phyloP scores from a whole-genome alignment of 1,140 invertebrate genomes.

The Ooceraea biroi region DNA sequence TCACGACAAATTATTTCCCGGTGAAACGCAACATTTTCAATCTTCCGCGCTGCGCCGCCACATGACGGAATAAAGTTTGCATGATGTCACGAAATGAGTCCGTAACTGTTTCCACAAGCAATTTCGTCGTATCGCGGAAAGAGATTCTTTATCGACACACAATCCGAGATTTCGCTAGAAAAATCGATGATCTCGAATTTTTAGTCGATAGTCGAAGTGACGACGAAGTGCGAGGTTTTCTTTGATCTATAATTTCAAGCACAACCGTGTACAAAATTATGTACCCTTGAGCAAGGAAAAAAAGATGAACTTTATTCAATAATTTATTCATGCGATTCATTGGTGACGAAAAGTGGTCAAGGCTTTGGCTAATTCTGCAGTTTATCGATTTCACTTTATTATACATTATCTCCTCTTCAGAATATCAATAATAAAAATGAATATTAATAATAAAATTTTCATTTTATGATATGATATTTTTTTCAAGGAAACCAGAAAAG shows the following conservation, averaged over 20 bases:
- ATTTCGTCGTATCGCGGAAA: constrained; percentile 10
- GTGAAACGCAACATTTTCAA: constrained; percentile 57
- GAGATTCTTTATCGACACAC: background rate
- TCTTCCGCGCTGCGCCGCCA: constrained; percentile 35
- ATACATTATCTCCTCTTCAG: background rate
- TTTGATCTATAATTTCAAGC: background rate
- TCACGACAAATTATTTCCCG: constrained; percentile 54
- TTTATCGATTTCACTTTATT: background rate
- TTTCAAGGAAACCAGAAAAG: background rate
- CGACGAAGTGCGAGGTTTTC: no score
- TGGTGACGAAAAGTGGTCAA: background rate
- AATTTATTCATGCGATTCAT: constrained; percentile 5
- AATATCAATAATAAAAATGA: constrained; percentile 21
- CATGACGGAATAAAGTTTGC: constrained; percentile 48
- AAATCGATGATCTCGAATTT: background rate
- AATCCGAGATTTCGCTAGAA: background rate
- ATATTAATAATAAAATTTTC: background rate
- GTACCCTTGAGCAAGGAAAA: background rate
- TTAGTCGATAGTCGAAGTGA: background rate
- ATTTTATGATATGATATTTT: background rate
- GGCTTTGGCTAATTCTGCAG: background rate
- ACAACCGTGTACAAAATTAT: background rate
- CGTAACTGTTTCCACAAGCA: background rate
- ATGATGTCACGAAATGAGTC: constrained; percentile 36
- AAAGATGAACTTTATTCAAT: background rate